phyloP scores from a whole-genome alignment of 2,888 invertebrate species.

The Autographa pulchrina region DNA sequence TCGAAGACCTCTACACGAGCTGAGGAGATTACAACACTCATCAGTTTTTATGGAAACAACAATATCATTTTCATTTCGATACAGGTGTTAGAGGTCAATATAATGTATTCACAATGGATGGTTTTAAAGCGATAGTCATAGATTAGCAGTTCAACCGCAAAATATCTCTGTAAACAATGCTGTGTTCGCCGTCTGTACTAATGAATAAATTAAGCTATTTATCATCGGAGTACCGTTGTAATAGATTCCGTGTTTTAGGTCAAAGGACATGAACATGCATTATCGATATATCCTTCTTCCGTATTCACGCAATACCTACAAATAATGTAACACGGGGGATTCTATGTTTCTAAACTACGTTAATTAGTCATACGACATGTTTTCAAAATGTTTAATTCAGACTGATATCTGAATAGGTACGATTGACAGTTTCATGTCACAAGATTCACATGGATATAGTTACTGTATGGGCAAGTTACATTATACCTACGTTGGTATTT shows the following conservation, averaged over 20 bases:
- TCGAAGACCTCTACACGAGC: constrained; percentile 32
- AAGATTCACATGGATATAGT: constrained; percentile 9
- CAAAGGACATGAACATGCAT: constrained; percentile 61
- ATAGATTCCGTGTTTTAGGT: constrained; percentile 63
- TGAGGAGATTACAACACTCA: constrained; percentile 46
- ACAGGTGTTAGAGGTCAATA: constrained; percentile 49
- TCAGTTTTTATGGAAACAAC: constrained; percentile 40
- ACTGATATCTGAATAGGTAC: constrained; percentile 27
- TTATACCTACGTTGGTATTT: background rate
- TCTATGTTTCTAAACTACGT: constrained; percentile 48
- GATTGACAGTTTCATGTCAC: constrained; percentile 45
- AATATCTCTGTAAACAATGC: constrained; percentile 29
- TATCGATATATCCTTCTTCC: constrained; percentile 58
- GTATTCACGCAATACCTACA: constrained; percentile 41
- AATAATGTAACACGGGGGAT: constrained; percentile 39
- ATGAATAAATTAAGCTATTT: constrained; percentile 49
- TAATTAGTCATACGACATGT: constrained; percentile 51
- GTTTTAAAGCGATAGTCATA: constrained; percentile 25
- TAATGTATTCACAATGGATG: constrained; percentile 32
- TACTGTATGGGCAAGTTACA: constrained; percentile 1
- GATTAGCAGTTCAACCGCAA: constrained; percentile 27
- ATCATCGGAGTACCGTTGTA: constrained; percentile 60
- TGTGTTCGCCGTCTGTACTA: constrained; percentile 23
- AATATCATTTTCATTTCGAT: constrained; percentile 55
- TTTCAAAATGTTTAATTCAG: constrained; percentile 45